Conservation (phyloP, 2,797 vertebrate genomes). For the Glossophaga mutica region DNA sequence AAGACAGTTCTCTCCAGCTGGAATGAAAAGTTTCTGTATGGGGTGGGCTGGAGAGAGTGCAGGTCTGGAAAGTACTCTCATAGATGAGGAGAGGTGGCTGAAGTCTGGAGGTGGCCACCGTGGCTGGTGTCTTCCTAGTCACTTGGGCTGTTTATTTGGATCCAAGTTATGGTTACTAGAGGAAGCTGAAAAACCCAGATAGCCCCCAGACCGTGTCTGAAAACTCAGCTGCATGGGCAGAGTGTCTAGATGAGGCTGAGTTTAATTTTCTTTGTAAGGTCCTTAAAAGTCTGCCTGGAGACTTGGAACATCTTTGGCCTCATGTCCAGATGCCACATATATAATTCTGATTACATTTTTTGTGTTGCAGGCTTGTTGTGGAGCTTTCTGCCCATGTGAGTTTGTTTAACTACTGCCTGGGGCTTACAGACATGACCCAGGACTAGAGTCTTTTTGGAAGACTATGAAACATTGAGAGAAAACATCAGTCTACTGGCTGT, state of each 20-base stretch:
- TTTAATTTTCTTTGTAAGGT: neutral
- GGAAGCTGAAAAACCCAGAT: neutral
- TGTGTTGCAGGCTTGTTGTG: too few relatives aligned
- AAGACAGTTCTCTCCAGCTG: too few relatives aligned
- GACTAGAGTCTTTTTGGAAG: accelerated
- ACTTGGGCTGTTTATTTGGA: neutral
- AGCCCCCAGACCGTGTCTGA: too few relatives aligned
- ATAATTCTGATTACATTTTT: too few relatives aligned
- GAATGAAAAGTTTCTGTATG: too few relatives aligned
- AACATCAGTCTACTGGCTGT: accelerated
- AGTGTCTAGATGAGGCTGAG: accelerated
- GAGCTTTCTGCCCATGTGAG: neutral
- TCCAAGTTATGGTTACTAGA: neutral
- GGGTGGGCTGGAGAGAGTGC: too few relatives aligned
- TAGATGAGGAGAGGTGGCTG: neutral
- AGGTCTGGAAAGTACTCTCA: neutral
- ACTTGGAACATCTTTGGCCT: too few relatives aligned
- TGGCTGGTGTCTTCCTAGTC: neutral
- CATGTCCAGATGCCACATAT: too few relatives aligned
- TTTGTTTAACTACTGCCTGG: neutral
- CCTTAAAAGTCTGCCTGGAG: neutral
- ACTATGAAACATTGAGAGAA: accelerated
- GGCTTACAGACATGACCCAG: neutral
- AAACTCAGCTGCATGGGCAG: accelerated
- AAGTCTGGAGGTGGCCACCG: too few relatives aligned